Base-by-base conservation (phyloP, 2,113 vertebrate genomes). In the Haemorhous mexicanus region DNA sequence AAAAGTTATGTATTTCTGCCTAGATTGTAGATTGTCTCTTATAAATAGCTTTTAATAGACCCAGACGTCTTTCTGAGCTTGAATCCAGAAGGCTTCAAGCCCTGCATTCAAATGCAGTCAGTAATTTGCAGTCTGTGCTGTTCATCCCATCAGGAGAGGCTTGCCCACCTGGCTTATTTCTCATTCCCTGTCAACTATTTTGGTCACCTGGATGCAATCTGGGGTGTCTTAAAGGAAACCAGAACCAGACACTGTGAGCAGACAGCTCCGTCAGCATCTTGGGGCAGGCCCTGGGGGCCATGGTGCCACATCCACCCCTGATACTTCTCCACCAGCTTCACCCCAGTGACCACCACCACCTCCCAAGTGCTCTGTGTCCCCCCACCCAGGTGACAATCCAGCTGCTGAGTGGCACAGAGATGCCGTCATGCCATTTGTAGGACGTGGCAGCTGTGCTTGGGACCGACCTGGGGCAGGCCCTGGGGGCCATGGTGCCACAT, bases 351-450 rank as follows among this genome's bases (percentile, higher is more conserved):
- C 47, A 49, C 23, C 47, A 49, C 47, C 23, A 24, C 13, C 13
- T 2, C 23, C 23, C 23, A 49, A 13, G 23, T 49, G 7, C 23
- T 24, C 22, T 49, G 22, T 49, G 22, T 24, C 22, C 12, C 22
- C 12, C 47, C 47, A 49, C 47, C 47, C 47, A 24, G 47, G 47
- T 49, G 47, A 49, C 47, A 49, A 24, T 13, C 47, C 47, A 47
- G 47, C 47, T 47, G 22, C 47, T 47, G 47, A 22, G 22, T 47
- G 47, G 22, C 20, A 13, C 22, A 13, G 11, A 87, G 85, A 80
- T 80, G 95, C 89, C 96, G 94, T 47, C 91, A 80, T 32, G 3
- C 87, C 93, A 18, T 93, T 52, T 83, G 95, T 70, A 26, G 68
- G 68, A 47, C 84, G 53, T 4, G 7, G 32, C 75, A 39, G 63